Base-by-base conservation (phyloP, 2,113 vertebrate genomes). In the Vicugna pacos region DNA sequence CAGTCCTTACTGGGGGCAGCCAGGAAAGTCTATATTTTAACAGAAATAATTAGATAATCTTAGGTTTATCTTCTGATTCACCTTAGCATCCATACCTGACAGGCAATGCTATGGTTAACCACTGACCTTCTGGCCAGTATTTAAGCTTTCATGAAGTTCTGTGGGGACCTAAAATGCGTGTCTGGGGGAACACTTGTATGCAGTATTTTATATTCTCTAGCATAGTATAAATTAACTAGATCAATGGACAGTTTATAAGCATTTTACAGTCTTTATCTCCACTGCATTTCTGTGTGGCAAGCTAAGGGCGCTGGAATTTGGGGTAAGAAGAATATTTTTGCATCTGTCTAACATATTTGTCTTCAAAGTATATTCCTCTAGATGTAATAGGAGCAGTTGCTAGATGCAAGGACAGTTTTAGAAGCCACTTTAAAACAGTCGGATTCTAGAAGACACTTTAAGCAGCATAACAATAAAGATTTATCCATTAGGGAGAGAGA, bases 131-230 rank as follows among this genome's bases (percentile, higher is more conserved):
- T 67, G 52, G 38, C 64, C 48, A 56, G 19, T 30, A 72, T 16
- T 67, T 35, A 91, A 89, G 30, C 32, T 79, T 67, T 67, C 35
- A 52, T 62, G 73, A 50, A 86, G 12, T 70, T 95, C 10, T 69
- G 35, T 46, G 65, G 14, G 32, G 93, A 14, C 2, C 64, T 76
- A 42, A 86, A 87, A 50, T 8, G 2, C 83, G 8, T 73, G 38
- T 28, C 8, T 30, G 3, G 6, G 4, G 5, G 13, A 5, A 35
- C 30, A 52, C 30, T 3, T 15, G 1, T 46, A 14, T 8, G 6
- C 11, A 42, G 3, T 38, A 22, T 90, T 54, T 92, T n/a, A 50
- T 48, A 24, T 50, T 24, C 3, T 12, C 16, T 42, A 14, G 22
- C 12, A 52, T 42, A 26, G 1, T 52, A n/a, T 32, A 94, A 94